Conservation (phyloP, 2,113 vertebrate species). For the Macrotus californicus region DNA sequence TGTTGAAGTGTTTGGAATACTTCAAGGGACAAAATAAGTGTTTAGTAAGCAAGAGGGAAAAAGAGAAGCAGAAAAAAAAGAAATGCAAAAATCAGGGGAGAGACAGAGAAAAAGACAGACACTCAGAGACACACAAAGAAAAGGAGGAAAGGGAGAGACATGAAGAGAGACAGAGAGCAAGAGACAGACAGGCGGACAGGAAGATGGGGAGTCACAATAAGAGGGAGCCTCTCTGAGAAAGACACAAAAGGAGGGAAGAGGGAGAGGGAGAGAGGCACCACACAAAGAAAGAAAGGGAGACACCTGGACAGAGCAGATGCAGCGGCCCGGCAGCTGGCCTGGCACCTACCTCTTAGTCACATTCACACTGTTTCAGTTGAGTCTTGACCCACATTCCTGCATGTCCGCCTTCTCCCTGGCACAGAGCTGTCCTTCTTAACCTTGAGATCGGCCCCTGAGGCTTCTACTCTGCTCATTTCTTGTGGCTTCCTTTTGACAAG, state of each 20-base stretch:
- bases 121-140: neutral
- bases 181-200: neutral
- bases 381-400: too few species aligned
- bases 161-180: neutral
- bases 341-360: neutral
- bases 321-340: accelerated
- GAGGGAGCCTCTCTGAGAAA: neutral
- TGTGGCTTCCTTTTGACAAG: constrained; percentile 23
- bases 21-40: neutral
- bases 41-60: neutral
- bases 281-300: neutral
- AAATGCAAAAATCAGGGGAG: neutral
- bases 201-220: neutral
- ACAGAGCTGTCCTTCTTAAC: neutral
- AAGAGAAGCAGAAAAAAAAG: neutral
- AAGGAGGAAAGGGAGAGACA: neutral
- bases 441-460: neutral
- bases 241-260: neutral
- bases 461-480: neutral
- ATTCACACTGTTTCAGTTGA: accelerated
- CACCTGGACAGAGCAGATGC: accelerated
- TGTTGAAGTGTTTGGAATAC: neutral
- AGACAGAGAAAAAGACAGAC: neutral
- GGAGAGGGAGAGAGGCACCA: neutral
- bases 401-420: neutral